These are phyloP conservation scores for Leptinotarsa rubiginosa DNA, from an alignment of 2,888 invertebrate genomes.

Conservation along the genomic window DNA sequence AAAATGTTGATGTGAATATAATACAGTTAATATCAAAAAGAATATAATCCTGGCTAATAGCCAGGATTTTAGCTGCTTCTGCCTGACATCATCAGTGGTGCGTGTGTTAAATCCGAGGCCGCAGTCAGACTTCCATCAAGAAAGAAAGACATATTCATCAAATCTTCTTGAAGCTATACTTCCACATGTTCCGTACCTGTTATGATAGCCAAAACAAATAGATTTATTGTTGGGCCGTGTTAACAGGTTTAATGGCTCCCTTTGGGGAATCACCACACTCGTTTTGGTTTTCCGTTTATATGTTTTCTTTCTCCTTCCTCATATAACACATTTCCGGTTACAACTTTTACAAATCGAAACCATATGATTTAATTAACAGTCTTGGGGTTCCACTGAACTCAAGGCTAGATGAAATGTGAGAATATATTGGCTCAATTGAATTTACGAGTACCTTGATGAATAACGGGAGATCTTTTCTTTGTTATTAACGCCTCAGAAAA, in stretches of 20 bases:
- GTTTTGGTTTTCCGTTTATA: neutral
- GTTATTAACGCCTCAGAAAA: no score
- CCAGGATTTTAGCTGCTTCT: no score
- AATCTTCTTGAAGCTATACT: neutral
- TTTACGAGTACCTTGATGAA: no score
- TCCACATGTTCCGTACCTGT: constrained; percentile 20
- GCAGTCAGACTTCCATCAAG: no score
- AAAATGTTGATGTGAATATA: no score
- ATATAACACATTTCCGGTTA: constrained; percentile 17
- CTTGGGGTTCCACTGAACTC: neutral
- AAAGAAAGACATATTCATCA: neutral
- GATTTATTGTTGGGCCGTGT: constrained; percentile 26
- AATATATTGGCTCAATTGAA: neutral
- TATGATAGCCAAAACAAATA: constrained; percentile 24
- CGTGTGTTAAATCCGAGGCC: no score
- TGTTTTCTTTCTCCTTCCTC: constrained; percentile 27
- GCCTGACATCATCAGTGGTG: no score
- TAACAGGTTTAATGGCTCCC: constrained; percentile 22
- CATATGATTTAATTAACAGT: neutral
- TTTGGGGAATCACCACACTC: constrained; percentile 6
- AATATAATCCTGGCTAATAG: no score
- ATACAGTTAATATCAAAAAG: no score
- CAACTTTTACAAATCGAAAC: neutral
- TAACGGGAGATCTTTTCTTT: no score
- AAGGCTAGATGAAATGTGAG: neutral